These are phyloP conservation scores for Trinorchestia longiramus DNA, from an alignment of 1,140 invertebrate species.

Conservation along the genomic window DNA sequence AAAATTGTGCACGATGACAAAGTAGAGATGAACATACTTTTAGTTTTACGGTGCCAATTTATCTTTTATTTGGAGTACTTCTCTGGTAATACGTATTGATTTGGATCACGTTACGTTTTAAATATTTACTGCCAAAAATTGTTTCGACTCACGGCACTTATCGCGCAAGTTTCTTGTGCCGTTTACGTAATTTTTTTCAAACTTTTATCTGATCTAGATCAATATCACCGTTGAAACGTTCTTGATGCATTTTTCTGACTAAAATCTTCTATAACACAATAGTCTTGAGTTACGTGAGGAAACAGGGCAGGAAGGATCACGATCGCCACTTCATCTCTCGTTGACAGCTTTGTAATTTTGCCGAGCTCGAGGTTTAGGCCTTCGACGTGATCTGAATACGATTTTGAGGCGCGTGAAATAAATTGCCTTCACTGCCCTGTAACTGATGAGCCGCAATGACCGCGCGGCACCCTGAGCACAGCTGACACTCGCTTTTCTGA, in stretches of 20 bases:
- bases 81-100: too few species aligned
- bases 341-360: conserved; percentile 39
- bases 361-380: neutral
- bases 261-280: neutral
- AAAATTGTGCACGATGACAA: too few species aligned
- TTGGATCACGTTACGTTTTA: too few species aligned
- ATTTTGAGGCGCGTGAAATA: conserved; percentile 11
- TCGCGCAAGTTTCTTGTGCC: neutral
- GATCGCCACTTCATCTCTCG: conserved; percentile 10
- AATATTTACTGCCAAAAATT: too few species aligned
- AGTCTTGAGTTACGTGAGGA: neutral
- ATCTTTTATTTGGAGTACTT: too few species aligned
- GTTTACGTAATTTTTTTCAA: neutral
- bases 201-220: neutral
- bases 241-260: neutral
- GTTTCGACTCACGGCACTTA: too few species aligned
- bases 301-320: neutral
- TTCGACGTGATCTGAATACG: conserved; percentile 8
- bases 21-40: too few species aligned
- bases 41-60: too few species aligned
- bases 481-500: neutral
- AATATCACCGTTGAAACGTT: neutral
- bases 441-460: neutral
- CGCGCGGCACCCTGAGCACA: neutral
- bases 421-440: neutral